A percentile compares a stretch with the other conserved stretches of the same genome.
phyloP scores from a whole-genome alignment of 2,797 vertebrate species.

The Lutjanus argentimaculatus region DNA sequence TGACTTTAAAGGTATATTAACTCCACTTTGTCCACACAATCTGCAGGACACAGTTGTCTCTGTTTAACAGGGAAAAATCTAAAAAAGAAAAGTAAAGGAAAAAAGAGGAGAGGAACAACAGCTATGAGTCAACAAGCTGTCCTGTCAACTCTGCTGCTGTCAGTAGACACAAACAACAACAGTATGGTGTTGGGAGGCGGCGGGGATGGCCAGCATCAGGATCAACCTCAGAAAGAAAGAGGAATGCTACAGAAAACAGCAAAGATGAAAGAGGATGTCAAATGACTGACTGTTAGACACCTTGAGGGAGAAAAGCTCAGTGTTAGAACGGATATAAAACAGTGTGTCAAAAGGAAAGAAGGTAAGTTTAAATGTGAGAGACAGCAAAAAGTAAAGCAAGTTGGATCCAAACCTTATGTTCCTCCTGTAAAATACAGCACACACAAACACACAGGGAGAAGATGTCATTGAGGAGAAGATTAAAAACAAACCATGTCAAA shows the following conservation, averaged over 20 bases:
- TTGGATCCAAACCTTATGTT: constrained; percentile 94
- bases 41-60: neutral
- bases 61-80: neutral
- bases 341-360: constrained; percentile 15
- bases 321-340: constrained; percentile 25
- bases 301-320: constrained; percentile 32
- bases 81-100: neutral
- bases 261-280: neutral
- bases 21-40: neutral
- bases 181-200: neutral
- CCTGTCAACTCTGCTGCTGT: constrained; percentile 18
- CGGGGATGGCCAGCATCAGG: neutral
- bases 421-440: constrained; percentile 90
- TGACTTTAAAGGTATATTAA: neutral
- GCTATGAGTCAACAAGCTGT: constrained; percentile 22
- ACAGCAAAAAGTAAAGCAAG: constrained; percentile 56
- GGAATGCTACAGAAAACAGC: neutral
- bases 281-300: constrained; percentile 34
- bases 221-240: constrained; percentile 15
- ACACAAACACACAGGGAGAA: constrained; percentile 74
- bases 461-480: constrained; percentile 51
- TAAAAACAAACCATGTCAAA: neutral
- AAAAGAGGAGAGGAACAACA: neutral
- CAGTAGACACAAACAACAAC: constrained; percentile 15
- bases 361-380: constrained; percentile 53